These are phyloP conservation scores for Plebejus melissa DNA, from an alignment of 2,888 invertebrate species.

Conservation along the genomic window DNA sequence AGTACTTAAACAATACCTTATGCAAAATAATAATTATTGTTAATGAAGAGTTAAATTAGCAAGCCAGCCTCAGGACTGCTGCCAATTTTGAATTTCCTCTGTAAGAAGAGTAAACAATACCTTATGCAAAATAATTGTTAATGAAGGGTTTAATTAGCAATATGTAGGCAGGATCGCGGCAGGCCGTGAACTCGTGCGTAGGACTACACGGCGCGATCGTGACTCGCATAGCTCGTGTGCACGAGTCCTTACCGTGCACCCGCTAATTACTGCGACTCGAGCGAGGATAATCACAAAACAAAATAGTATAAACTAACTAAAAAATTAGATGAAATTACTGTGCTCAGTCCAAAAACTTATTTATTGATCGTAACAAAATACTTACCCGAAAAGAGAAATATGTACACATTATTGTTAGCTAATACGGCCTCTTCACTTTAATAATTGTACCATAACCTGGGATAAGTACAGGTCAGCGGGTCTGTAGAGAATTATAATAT, in stretches of 20 bases:
- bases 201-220: not conserved
- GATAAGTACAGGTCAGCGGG: too few relatives aligned
- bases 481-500: too few relatives aligned
- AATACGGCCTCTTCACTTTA: too few relatives aligned
- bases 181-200: slow-evolving; percentile 15
- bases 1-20: not conserved
- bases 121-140: not conserved
- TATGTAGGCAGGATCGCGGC: not conserved
- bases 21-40: not conserved
- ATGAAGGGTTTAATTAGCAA: not conserved
- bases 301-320: not conserved
- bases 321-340: not conserved
- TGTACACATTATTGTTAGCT: too few relatives aligned
- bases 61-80: too few relatives aligned
- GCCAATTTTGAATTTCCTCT: too few relatives aligned
- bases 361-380: too few relatives aligned
- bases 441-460: too few relatives aligned
- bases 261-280: slow-evolving; percentile 1
- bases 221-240: not conserved
- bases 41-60: too few relatives aligned
- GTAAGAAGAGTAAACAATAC: too few relatives aligned
- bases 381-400: too few relatives aligned
- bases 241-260: not conserved
- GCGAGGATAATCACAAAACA: not conserved
- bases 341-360: too few relatives aligned